A percentile compares a stretch with the other conserved stretches of the same genome.
Conservation (phyloP, 2,113 vertebrate genomes). For the Chrysochloris asiatica region DNA sequence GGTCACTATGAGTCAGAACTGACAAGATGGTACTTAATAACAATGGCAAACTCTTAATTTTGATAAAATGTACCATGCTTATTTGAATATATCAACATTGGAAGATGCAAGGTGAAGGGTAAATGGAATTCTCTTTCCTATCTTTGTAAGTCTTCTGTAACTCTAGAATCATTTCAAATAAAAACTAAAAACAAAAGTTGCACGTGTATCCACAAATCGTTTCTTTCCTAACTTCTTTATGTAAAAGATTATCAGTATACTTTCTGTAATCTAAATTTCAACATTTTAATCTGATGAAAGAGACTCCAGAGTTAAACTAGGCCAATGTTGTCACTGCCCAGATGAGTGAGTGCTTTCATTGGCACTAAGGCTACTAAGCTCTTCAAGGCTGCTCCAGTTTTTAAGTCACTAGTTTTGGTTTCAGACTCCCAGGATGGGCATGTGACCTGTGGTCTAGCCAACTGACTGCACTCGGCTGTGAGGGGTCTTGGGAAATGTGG, state of each 20-base stretch:
- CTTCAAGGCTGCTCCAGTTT: background rate
- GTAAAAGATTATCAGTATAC: background rate
- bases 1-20: too few relatives aligned
- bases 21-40: too few relatives aligned
- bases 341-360: background rate
- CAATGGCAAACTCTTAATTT: too few relatives aligned
- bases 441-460: too few relatives aligned
- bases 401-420: background rate
- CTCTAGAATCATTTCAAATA: background rate
- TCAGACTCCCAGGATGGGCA: background rate
- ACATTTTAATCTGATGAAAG: background rate
- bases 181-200: too few relatives aligned
- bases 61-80: too few relatives aligned
- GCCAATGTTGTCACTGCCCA: background rate
- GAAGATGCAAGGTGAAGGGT: background rate
- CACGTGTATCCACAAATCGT: background rate
- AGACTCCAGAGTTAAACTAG: background rate
- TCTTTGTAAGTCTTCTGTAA: background rate
- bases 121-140: background rate
- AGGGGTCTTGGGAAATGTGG: background rate
- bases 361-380: background rate
- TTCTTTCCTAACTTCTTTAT: background rate
- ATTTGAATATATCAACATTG: background rate
- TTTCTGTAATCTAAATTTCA: background rate
- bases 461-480: too few relatives aligned